Percentiles rank a stretch among this genome's conserved stretches.
These are phyloP conservation scores for Apocrypta bakeri DNA, from an alignment of 1,140 invertebrate species.

Conservation along the genomic window DNA sequence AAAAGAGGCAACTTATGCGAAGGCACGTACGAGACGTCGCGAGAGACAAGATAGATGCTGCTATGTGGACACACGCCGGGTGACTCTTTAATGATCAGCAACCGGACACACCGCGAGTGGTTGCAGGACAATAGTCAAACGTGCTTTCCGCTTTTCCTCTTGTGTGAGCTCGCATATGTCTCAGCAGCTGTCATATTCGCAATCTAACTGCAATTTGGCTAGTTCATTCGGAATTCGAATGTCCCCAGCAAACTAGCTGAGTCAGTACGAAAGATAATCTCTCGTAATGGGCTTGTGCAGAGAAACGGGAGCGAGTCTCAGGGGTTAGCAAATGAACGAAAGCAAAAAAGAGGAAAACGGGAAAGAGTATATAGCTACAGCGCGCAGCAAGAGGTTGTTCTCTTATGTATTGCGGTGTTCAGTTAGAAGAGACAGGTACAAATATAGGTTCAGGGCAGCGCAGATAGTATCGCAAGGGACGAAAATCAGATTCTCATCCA, in stretches of 20 bases:
- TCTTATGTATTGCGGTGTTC: conserved; percentile 20
- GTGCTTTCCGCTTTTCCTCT: conserved; percentile 46
- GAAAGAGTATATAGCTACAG: not conserved
- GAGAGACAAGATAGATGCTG: conserved; percentile 44
- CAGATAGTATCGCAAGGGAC: conserved; percentile 30
- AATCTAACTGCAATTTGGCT: not conserved
- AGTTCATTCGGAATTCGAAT: not conserved
- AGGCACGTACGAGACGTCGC: conserved; percentile 41
- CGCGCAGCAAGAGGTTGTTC: not conserved
- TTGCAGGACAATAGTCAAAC: conserved; percentile 24
- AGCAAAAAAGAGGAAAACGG: conserved; percentile 11
- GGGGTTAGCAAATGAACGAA: conserved; percentile 16
- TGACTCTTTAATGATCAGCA: conserved; percentile 44
- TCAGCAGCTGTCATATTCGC: not conserved
- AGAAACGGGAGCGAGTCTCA: not conserved
- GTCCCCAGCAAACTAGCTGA: conserved; percentile 2
- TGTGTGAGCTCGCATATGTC: not conserved
- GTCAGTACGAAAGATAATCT: conserved; percentile 33
- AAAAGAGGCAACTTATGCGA: conserved; percentile 38
- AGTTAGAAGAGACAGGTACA: conserved; percentile 40
- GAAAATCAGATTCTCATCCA: conserved; percentile 43
- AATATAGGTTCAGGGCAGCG: conserved; percentile 31
- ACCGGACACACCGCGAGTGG: not conserved
- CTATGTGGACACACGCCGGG: conserved; percentile 31
- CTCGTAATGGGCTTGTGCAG: not conserved